A percentile compares a stretch with the other conserved stretches of the same genome.
phyloP scores from a whole-genome alignment of 2,113 vertebrate genomes.

The Hypocryptadius cinnamomeus region DNA sequence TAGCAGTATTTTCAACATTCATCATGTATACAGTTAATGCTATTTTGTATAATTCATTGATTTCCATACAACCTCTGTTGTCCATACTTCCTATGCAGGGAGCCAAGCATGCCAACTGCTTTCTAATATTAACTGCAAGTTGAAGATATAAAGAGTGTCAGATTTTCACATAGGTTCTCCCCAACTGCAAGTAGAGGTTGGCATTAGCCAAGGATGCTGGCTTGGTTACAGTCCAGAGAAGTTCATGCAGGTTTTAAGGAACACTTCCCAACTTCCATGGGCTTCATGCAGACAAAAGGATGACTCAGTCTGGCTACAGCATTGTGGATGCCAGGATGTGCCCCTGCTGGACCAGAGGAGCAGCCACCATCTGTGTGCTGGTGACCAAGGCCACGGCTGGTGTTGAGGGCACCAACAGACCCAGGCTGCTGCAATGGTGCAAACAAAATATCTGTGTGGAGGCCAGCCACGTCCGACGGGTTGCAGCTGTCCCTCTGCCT shows the following conservation, averaged over 20 bases:
- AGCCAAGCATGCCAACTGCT: neutral
- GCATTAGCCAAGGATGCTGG: neutral
- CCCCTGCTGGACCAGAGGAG: neutral
- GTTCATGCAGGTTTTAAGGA: neutral
- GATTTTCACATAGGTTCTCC: neutral
- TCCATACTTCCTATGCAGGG: neutral
- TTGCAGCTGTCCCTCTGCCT: constrained; percentile 60
- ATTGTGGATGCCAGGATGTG: neutral
- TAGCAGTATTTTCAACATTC: neutral
- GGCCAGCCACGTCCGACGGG: neutral
- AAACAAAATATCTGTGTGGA: neutral
- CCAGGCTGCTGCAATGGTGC: neutral
- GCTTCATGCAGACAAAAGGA: neutral
- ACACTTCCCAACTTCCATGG: too few species aligned
- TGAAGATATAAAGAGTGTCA: neutral
- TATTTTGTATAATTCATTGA: constrained; percentile 4
- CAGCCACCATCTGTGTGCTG: neutral
- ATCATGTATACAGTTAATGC: neutral
- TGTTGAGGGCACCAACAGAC: neutral
- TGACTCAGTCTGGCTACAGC: fast-evolving
- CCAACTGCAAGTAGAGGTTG: neutral
- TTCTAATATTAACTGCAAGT: neutral
- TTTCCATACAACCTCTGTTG: neutral
- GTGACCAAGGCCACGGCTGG: neutral
- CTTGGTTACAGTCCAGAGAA: neutral